These are phyloP conservation scores for Parotia lawesii DNA, from an alignment of 2,113 vertebrate genomes.

Conservation along the genomic window DNA sequence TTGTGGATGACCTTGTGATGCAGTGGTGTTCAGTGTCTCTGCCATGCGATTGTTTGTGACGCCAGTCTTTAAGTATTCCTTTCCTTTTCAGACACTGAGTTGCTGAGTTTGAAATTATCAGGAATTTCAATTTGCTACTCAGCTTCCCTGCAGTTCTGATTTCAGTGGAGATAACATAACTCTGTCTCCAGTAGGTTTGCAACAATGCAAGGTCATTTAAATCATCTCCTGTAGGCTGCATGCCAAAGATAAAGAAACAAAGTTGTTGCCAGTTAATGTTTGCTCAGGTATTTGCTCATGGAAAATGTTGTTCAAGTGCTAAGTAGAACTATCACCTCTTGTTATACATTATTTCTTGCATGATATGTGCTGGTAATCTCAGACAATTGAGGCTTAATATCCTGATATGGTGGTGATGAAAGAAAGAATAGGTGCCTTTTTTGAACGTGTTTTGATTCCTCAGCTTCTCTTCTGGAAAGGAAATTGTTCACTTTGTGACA, in stretches of 20 bases:
- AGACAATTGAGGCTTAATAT: neutral
- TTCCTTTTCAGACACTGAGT: conserved; percentile 43
- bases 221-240: conserved; percentile 51
- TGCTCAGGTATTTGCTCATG: neutral
- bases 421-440: neutral
- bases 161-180: conserved; percentile 52
- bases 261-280: conserved; percentile 33
- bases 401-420: neutral
- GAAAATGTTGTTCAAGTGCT: neutral
- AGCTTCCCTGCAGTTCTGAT: conserved; percentile 57
- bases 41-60: neutral
- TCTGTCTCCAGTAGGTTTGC: conserved; percentile 39
- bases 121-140: conserved; percentile 60
- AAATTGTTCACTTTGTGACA: neutral
- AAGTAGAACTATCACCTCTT: neutral
- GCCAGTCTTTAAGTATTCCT: conserved; percentile 34
- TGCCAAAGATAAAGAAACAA: conserved; percentile 55
- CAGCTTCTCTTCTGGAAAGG: neutral
- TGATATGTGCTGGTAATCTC: neutral
- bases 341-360: neutral
- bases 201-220: conserved; percentile 63
- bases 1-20: neutral
- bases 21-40: neutral
- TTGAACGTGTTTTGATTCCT: neutral
- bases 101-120: conserved; percentile 55